A percentile compares a stretch with the other conserved stretches of the same genome.
phyloP scores from a whole-genome alignment of 2,113 vertebrate species.

The Rattus norvegicus region DNA sequence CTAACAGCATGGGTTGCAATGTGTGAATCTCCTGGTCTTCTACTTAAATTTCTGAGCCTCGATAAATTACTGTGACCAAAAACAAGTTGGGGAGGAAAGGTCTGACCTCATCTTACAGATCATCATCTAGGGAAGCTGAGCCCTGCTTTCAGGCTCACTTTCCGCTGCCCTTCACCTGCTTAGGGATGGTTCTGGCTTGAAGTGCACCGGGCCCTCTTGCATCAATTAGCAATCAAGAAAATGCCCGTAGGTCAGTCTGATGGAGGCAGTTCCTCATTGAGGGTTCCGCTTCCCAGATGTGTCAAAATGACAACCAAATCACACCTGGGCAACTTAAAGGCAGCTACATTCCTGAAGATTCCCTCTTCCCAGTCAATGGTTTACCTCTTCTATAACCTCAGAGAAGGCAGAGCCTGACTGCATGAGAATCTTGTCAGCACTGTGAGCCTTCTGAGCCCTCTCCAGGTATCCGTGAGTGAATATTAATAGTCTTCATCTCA shows the following conservation, averaged over 20 bases:
- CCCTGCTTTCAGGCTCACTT: background rate
- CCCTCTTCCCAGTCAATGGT: background rate
- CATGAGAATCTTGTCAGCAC: background rate
- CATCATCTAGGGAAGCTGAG: background rate
- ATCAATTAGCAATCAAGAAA: background rate
- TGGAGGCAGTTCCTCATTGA: background rate
- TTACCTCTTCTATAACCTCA: background rate
- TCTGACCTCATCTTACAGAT: background rate
- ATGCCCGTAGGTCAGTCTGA: background rate
- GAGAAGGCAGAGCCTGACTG: background rate
- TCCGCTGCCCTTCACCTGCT: background rate
- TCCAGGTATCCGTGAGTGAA: background rate
- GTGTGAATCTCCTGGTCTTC: background rate
- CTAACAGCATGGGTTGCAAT: too few species aligned
- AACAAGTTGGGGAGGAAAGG: background rate
- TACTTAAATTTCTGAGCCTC: background rate
- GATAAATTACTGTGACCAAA: background rate
- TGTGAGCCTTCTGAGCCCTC: background rate
- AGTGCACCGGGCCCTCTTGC: background rate
- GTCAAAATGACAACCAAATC: background rate
- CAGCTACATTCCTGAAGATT: background rate
- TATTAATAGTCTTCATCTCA: background rate
- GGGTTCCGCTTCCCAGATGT: background rate
- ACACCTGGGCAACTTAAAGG: background rate
- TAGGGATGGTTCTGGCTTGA: background rate